Evolutionary conservation across 2,888 invertebrate genomes (phyloP), one percentile per base, ranked within the genome.

Genomic region (Drosophila kambysellisi): DNA sequence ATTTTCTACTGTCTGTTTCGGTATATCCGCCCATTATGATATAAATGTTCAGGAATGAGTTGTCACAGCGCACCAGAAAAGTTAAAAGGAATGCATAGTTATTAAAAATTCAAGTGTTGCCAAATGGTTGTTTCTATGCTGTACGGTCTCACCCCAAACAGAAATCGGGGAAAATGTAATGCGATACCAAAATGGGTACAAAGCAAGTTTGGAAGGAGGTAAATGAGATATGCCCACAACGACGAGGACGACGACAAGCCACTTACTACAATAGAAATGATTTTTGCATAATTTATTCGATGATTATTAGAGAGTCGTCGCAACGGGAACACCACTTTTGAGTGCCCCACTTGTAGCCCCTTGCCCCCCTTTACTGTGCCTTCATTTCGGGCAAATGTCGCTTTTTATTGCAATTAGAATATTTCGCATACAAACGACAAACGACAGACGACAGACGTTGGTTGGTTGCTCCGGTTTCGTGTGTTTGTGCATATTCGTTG

Each of bases 211-310:
- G 59, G 48, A 37, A 60, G 33, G 71, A 66, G 81, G 52, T 56
- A 48, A 59, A 77, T 58, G 71, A 79, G 74, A 63, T 41, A 67
- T 51, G 65, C 58, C 67, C 11, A 43, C 2, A 20, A 25, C 17
- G 30, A 32, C 17, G n/a, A 56, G 4, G 60, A 53, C 74, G 69
- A 70, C 70, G 81, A 81, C 82, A 87, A 82, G 87, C 78, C 89
- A 89, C 90, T 90, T 88, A 81, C 76, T 81, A 87, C 83, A 89
- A 90, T 90, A 81, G 82, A 81, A 85, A 88, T 85, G 89, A 92
- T 92, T 92, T 92, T 91, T 92, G 91, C 92, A 92, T 93, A 92
- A 92, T 92, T 92, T 92, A 93, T 92, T 92, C 92, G 90, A 92
- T 93, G 92, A 92, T 92, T 92, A 92, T 93, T 92, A 92, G 91